phyloP scores from a whole-genome alignment of 2,113 vertebrate species.

The Octodon degus region DNA sequence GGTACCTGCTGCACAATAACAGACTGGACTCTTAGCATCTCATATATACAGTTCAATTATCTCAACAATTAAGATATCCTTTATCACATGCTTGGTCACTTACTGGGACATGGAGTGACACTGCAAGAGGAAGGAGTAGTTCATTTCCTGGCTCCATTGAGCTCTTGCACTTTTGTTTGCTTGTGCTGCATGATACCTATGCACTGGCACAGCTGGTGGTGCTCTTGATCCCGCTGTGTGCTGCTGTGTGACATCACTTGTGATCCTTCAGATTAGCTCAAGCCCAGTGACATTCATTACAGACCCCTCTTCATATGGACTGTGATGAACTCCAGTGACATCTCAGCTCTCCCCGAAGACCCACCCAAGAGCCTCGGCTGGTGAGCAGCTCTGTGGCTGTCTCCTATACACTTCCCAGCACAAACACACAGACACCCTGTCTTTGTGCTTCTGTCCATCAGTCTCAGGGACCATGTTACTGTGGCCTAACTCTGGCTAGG shows the following conservation, averaged over 20 bases:
- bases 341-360: background rate
- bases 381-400: background rate
- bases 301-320: background rate
- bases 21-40: background rate
- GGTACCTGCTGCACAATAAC: background rate
- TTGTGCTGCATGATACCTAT: background rate
- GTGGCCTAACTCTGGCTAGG: slow-evolving; percentile 1
- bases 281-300: background rate
- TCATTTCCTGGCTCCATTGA: background rate
- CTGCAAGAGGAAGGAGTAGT: background rate
- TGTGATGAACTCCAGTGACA: background rate
- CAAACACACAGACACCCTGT: background rate
- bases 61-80: background rate
- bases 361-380: background rate
- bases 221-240: background rate
- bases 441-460: background rate
- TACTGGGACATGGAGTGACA: background rate
- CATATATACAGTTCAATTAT: background rate
- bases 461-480: background rate
- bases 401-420: background rate
- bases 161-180: background rate
- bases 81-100: background rate
- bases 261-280: background rate
- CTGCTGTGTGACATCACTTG: background rate
- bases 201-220: background rate